phyloP scores from a whole-genome alignment of 1,140 invertebrate species.

The Chironomus tepperi region DNA sequence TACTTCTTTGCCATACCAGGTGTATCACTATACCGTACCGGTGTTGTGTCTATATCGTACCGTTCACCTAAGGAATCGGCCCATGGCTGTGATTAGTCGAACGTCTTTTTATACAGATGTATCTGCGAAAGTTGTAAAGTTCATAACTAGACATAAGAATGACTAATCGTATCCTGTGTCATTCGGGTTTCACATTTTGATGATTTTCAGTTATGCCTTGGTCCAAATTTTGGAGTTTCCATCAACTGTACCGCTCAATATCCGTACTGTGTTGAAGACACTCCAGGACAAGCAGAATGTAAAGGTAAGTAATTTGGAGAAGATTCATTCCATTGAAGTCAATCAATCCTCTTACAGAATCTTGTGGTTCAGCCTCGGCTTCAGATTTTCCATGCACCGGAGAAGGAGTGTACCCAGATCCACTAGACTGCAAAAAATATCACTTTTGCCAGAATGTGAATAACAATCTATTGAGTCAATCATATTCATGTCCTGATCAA shows the following conservation, averaged over 20 bases:
- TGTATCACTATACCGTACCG: too few relatives aligned
- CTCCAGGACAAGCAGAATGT: not conserved
- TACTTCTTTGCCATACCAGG: too few relatives aligned
- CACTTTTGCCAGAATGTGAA: not conserved
- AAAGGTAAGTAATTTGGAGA: not conserved
- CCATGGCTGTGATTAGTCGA: not conserved
- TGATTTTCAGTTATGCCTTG: not conserved
- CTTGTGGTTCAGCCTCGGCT: too few relatives aligned
- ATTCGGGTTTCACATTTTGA: not conserved
- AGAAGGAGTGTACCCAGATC: not conserved
- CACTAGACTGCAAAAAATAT: not conserved
- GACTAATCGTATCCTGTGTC: not conserved
- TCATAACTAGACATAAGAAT: too few relatives aligned
- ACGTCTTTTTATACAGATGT: not conserved
- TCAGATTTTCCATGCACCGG: not conserved
- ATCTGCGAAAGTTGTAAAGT: too few relatives aligned
- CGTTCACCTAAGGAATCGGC: not conserved
- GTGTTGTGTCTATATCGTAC: too few relatives aligned
- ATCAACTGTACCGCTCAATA: not conserved
- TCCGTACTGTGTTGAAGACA: not conserved
- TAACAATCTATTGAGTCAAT: not conserved
- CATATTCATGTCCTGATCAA: not conserved
- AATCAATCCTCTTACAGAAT: not conserved
- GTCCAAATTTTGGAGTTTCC: not conserved
- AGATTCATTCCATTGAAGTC: not conserved